Percentiles rank a stretch among this genome's conserved stretches.
Evolutionary conservation across 2,888 invertebrate genomes (phyloP).

Genomic region (Drosophila tripunctata): DNA sequence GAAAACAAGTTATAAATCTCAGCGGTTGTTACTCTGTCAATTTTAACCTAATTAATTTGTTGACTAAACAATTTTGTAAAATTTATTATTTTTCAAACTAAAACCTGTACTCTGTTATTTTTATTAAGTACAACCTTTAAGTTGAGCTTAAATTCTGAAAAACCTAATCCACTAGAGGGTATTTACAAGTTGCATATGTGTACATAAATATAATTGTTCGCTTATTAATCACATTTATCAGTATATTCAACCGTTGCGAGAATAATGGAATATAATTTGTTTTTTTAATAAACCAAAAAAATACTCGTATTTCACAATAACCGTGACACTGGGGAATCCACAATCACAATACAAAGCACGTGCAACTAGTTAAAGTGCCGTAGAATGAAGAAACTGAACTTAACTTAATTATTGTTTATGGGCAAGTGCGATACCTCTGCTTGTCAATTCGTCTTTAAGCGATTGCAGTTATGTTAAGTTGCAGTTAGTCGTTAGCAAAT

Average conservation of each 20-base stretch:
- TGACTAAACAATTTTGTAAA: background rate
- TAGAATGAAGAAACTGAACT: slow-evolving; percentile 1
- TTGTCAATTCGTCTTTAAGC: background rate
- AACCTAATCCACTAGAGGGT: too few species aligned
- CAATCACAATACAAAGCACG: slow-evolving; percentile 6
- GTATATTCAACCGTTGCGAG: background rate
- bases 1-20: slow-evolving; percentile 5
- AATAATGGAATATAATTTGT: slow-evolving; percentile 34
- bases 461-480: background rate
- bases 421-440: background rate
- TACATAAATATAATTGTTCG: background rate
- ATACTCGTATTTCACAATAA: slow-evolving; percentile 1
- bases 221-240: slow-evolving; percentile 14
- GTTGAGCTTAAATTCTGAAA: too few species aligned
- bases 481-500: slow-evolving; percentile 6
- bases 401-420: slow-evolving; percentile 8
- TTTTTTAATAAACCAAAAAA: slow-evolving; percentile 2
- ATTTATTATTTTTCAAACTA: background rate
- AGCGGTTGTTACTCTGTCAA: background rate
- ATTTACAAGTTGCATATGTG: background rate
- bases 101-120: background rate
- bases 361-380: slow-evolving; percentile 31
- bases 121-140: too few species aligned
- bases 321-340: slow-evolving; percentile 9
- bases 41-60: slow-evolving; percentile 23